These are phyloP conservation scores for Mesopsocus fuscifrons DNA, from an alignment of 2,888 invertebrate species.

Conservation along the genomic window DNA sequence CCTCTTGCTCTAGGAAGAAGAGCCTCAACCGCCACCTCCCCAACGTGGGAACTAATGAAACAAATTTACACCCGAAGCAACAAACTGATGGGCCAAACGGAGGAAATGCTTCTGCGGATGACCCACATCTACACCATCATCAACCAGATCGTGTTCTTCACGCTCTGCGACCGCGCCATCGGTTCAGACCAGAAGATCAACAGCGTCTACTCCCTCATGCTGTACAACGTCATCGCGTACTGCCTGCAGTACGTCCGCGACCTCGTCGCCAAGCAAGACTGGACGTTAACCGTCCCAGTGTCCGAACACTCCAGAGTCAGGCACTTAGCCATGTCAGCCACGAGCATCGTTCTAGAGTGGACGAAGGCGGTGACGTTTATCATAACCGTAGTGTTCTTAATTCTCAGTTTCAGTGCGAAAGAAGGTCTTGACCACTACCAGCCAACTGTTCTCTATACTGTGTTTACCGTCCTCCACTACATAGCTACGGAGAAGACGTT, in stretches of 20 bases:
- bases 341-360: conserved; percentile 63
- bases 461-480: conserved; percentile 48
- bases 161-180: conserved; percentile 47
- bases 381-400: conserved; percentile 54
- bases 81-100: conserved; percentile 41
- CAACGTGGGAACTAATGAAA: no score
- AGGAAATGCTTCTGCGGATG: conserved; percentile 44
- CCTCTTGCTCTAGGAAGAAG: background rate
- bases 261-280: conserved; percentile 51
- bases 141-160: conserved; percentile 54
- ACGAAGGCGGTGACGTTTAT: conserved; percentile 64
- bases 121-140: conserved; percentile 48
- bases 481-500: conserved; percentile 52
- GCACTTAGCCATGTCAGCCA: conserved; percentile 63
- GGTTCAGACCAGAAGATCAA: conserved; percentile 37
- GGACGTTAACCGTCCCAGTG: conserved; percentile 56
- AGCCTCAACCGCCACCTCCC: conserved; percentile 2
- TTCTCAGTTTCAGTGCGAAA: conserved; percentile 52
- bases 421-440: conserved; percentile 55
- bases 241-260: conserved; percentile 56
- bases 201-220: conserved; percentile 57
- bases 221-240: conserved; percentile 64
- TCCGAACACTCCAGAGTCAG: conserved; percentile 51
- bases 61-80: conserved; percentile 27
- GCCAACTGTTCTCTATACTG: conserved; percentile 43